Conservation (phyloP, 2,113 vertebrate species). For the Ameiurus melas region DNA sequence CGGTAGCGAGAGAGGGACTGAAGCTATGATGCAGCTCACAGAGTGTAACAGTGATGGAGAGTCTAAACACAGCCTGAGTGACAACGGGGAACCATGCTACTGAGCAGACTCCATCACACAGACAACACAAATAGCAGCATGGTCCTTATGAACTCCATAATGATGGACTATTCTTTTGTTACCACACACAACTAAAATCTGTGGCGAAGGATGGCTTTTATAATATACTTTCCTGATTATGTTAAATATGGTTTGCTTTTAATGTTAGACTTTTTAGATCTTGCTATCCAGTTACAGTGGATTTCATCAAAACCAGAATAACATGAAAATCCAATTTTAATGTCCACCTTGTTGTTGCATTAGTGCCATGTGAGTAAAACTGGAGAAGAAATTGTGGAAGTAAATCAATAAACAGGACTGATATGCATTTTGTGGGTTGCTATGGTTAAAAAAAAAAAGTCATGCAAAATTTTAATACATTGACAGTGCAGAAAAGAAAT, state of each 20-base stretch:
- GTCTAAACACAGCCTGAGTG: slow-evolving; percentile 78
- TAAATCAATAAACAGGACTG: not conserved
- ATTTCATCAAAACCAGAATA: not conserved
- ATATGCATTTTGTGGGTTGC: not conserved
- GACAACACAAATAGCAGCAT: slow-evolving; percentile 55
- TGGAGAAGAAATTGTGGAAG: not conserved
- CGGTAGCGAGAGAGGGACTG: slow-evolving; percentile 35
- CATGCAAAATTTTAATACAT: not conserved
- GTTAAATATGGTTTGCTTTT: not conserved
- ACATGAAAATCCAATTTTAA: not conserved
- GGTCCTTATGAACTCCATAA: slow-evolving; percentile 58
- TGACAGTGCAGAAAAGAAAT: not conserved
- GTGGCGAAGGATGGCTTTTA: not conserved
- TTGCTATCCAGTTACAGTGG: not conserved
- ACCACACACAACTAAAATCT: not conserved
- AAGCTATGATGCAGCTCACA: slow-evolving; percentile 40
- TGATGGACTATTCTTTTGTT: slow-evolving; percentile 8
- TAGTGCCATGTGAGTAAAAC: not conserved
- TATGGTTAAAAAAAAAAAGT: not conserved
- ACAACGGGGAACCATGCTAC: slow-evolving; percentile 66
- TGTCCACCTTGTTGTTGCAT: not conserved
- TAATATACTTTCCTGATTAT: slow-evolving; percentile 1
- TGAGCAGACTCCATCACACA: slow-evolving; percentile 57
- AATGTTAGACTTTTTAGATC: not conserved
- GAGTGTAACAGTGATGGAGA: slow-evolving; percentile 83